Percentiles rank a stretch among this genome's conserved stretches.
Conservation (phyloP, 2,888 invertebrate genomes). For the Petrolisthes cinctipes region DNA sequence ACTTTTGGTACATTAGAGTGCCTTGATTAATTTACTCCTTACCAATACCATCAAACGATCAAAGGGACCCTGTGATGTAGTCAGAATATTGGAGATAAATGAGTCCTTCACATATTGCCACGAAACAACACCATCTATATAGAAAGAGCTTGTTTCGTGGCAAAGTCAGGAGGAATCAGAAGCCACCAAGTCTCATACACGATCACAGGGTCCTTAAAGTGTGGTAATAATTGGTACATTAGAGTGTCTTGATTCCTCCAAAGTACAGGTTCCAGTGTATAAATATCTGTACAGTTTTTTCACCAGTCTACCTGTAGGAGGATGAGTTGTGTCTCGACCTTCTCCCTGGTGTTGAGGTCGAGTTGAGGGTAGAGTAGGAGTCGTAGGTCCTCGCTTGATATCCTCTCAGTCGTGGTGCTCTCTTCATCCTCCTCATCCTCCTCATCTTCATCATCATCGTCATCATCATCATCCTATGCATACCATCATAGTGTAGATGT, state of each 20-base stretch:
- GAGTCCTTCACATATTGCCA: no score
- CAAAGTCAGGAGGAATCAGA: no score
- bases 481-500: not conserved
- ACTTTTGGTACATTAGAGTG: no score
- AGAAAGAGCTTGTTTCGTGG: no score
- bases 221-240: no score
- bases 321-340: constrained; percentile 44
- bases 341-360: constrained; percentile 32
- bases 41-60: not conserved
- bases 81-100: no score
- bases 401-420: not conserved
- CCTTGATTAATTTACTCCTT: no score
- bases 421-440: constrained; percentile 17
- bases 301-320: constrained; percentile 23
- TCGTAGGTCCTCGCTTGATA: constrained; percentile 21
- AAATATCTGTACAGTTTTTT: no score
- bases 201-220: not conserved
- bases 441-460: not conserved
- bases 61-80: not conserved
- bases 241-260: no score
- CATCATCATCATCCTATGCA: not conserved
- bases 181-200: not conserved
- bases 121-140: no score
- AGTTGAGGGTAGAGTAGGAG: constrained; percentile 41
- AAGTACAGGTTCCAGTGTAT: no score